These are phyloP conservation scores for Camelus dromedarius DNA, from an alignment of 2,113 vertebrate genomes.

Conservation along the genomic window DNA sequence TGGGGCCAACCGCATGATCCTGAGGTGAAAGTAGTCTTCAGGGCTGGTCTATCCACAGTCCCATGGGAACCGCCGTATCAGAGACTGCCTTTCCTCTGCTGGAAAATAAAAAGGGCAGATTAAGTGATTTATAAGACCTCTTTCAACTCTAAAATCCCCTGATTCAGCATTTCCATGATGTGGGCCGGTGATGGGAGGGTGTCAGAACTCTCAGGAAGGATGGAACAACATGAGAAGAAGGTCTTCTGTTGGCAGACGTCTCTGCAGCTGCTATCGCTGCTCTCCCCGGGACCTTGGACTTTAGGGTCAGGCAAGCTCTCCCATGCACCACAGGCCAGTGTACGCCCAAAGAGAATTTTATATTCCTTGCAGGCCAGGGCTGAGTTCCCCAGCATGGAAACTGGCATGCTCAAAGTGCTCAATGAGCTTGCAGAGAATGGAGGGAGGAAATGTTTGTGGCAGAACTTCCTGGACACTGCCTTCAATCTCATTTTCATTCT, in stretches of 20 bases:
- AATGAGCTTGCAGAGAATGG: not conserved
- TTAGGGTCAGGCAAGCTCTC: not conserved
- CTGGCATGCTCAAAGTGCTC: not conserved
- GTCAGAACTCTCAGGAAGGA: not conserved
- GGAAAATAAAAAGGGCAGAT: not conserved
- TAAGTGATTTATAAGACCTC: not conserved
- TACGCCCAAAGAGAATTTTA: not conserved
- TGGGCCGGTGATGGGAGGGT: not conserved
- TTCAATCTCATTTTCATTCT: not conserved
- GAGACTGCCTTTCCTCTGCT: not conserved
- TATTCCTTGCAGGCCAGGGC: not conserved
- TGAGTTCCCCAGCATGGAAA: not conserved
- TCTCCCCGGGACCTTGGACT: not conserved
- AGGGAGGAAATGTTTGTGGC: not conserved
- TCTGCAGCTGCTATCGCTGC: not conserved
- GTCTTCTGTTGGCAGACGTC: not conserved
- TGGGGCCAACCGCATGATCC: not conserved
- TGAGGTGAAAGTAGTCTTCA: not conserved
- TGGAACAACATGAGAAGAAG: not conserved
- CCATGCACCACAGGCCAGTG: not conserved
- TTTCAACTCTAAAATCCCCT: not conserved
- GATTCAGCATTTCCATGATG: not conserved
- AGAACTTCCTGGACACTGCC: not conserved
- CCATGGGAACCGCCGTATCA: accelerated
- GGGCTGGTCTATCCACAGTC: not conserved